Conservation (phyloP, 2,797 vertebrate species). For the Vultur gryphus region DNA sequence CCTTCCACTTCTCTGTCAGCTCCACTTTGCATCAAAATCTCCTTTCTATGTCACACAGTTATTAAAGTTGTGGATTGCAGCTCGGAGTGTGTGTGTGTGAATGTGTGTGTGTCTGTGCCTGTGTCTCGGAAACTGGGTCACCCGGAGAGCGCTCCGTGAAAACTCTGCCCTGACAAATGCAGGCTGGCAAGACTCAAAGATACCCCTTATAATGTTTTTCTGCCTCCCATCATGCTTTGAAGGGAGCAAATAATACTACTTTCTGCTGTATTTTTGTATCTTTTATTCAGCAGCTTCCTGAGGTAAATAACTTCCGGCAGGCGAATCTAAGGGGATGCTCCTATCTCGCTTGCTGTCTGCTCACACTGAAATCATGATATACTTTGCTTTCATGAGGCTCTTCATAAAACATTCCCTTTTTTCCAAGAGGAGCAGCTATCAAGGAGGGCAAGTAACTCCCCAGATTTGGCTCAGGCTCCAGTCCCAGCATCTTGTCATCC, state of each 20-base stretch:
- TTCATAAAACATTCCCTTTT: constrained; percentile 10
- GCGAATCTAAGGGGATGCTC: constrained; percentile 42
- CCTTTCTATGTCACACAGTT: constrained; percentile 70
- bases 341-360: constrained; percentile 3
- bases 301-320: constrained; percentile 57
- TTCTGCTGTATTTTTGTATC: constrained; percentile 2
- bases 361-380: neutral
- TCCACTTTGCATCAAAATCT: constrained; percentile 75
- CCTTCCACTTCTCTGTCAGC: constrained; percentile 70
- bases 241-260: constrained; percentile 13
- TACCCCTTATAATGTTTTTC: neutral
- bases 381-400: constrained; percentile 22
- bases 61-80: constrained; percentile 71
- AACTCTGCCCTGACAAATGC: constrained; percentile 47
- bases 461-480: neutral
- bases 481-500: neutral
- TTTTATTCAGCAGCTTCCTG: constrained; percentile 55
- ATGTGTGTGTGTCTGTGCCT: neutral
- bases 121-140: constrained; percentile 71
- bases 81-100: neutral
- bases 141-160: constrained; percentile 7
- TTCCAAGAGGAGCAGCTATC: neutral
- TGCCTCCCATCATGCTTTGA: constrained; percentile 39
- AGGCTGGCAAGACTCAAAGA: constrained; percentile 18
- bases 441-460: neutral